These are phyloP conservation scores for Protonibea diacanthus DNA, from an alignment of 2,797 vertebrate species.

Conservation along the genomic window DNA sequence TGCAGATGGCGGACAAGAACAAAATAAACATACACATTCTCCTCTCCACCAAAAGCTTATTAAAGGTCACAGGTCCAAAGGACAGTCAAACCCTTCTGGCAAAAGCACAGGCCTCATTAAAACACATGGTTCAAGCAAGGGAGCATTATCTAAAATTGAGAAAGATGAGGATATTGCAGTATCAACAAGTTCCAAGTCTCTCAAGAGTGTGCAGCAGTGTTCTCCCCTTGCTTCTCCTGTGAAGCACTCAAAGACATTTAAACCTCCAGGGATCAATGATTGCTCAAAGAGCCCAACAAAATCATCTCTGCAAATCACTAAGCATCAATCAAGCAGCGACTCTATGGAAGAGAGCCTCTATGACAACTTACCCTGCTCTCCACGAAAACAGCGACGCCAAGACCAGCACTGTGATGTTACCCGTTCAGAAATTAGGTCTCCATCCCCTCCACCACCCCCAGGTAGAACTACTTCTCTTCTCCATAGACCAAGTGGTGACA, in stretches of 20 bases:
- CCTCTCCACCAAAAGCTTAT: conserved; percentile 84
- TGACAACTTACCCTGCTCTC: conserved; percentile 81
- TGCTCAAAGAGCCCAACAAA: conserved; percentile 79
- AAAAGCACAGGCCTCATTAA: conserved; percentile 85
- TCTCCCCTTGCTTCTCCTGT: conserved; percentile 81
- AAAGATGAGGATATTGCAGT: conserved; percentile 48
- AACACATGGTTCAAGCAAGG: conserved; percentile 84
- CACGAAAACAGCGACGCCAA: conserved; percentile 81
- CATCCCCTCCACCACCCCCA: conserved; percentile 85
- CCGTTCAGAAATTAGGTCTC: conserved; percentile 72
- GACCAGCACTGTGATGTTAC: conserved; percentile 77
- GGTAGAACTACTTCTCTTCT: conserved; percentile 89
- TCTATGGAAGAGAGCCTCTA: conserved; percentile 76
- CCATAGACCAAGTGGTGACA: conserved; percentile 80
- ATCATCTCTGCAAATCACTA: conserved; percentile 71
- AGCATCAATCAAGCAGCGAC: conserved; percentile 64
- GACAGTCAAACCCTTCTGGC: conserved; percentile 73
- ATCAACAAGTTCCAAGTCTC: conserved; percentile 68
- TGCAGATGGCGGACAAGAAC: conserved; percentile 77
- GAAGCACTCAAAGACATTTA: conserved; percentile 84
- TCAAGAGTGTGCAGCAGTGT: conserved; percentile 74
- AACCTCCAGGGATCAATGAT: conserved; percentile 75
- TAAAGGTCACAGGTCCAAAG: conserved; percentile 80
- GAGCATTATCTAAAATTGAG: conserved; percentile 81
- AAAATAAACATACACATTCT: conserved; percentile 79